Base-by-base conservation (phyloP, 2,797 vertebrate genomes). In the Erpetoichthys calabaricus region DNA sequence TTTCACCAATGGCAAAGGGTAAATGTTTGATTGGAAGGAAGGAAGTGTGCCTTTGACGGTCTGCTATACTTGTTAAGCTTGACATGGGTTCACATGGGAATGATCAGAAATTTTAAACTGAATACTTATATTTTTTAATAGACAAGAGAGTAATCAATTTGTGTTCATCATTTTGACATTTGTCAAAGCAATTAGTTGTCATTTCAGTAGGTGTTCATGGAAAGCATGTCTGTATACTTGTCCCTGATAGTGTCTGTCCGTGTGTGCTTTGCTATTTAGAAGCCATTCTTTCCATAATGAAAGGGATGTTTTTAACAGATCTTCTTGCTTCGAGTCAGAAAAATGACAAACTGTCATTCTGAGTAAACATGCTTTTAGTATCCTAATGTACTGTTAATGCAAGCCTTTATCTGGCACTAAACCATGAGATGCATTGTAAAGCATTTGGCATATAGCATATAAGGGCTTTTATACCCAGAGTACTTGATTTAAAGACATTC, bases 1-100 rank as follows among this genome's bases (percentile, higher is more conserved):
- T 90, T 87, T 91, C 85, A 86, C 82, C 67, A 60, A 75, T 82
- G 84, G 84, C 71, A 74, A 86, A 89, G 88, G 87, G 77, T 88
- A 86, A 89, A 71, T 73, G 83, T 80, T 81, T 84, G 77, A 84
- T 69, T 83, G 72, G 75, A 65, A 51, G 49, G 62, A 63, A 73
- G 63, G 70, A 59, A 61, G 58, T 67, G 10, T 61, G 60, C 61
- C 65, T 10, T 51, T 42, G 56, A 44, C 45, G 47, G 44, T 41
- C 10, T 9, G 45, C 45, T 61, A 55, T 44, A 45, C 42, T 56
- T 58, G 44, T 53, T 57, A 10, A 25, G 46, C 47, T 47, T 59
- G 55, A 47, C 47, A 53, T 4, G 47, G n/a, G 5, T 54, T 55
- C 53, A 54, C 45, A 49, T 6, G 56, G 45, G 44, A 60, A 57